A percentile compares a stretch with the other conserved stretches of the same genome.
Evolutionary conservation across 2,888 invertebrate genomes (phyloP).

Genomic region (Xylota sylvarum): DNA sequence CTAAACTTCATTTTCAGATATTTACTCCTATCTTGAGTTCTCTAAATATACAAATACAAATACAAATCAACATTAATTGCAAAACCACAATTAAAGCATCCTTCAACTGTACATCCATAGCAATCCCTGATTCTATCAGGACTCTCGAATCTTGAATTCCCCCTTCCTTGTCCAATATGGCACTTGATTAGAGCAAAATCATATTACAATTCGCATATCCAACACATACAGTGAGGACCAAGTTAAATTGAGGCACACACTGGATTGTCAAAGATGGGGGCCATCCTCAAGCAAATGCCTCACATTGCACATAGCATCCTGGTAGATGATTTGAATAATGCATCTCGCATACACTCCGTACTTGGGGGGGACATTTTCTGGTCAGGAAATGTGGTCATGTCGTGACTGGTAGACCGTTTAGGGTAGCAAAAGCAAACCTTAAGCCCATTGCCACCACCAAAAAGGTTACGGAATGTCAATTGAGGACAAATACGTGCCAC

Average conservation of each 20-base stretch:
- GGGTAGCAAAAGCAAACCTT: constrained; percentile 11
- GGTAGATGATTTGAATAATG: constrained; percentile 37
- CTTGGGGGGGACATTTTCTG: constrained; percentile 5
- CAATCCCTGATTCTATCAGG: background rate
- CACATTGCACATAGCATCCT: background rate
- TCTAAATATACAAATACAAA: too few relatives aligned
- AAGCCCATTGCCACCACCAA: constrained; percentile 8
- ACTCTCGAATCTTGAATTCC: background rate
- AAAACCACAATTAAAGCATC: constrained; percentile 11
- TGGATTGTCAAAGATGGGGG: background rate
- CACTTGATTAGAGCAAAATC: background rate
- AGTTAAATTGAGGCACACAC: background rate
- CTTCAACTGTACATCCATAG: background rate
- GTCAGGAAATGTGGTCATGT: constrained; percentile 27
- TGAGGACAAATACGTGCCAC: constrained; percentile 45
- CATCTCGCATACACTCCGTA: constrained; percentile 14
- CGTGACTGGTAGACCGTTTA: constrained; percentile 37
- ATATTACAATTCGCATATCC: background rate
- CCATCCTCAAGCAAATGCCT: constrained; percentile 9
- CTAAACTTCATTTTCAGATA: too few relatives aligned
- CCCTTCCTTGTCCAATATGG: background rate
- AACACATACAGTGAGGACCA: background rate
- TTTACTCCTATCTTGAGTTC: too few relatives aligned
- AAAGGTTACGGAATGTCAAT: constrained; percentile 40
- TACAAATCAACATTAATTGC: constrained; percentile 9